A percentile compares a stretch with the other conserved stretches of the same genome.
These are phyloP conservation scores for Pachyseris speciosa DNA, from an alignment of 64 coral and sea anemone genomes.

Conservation along the genomic window DNA sequence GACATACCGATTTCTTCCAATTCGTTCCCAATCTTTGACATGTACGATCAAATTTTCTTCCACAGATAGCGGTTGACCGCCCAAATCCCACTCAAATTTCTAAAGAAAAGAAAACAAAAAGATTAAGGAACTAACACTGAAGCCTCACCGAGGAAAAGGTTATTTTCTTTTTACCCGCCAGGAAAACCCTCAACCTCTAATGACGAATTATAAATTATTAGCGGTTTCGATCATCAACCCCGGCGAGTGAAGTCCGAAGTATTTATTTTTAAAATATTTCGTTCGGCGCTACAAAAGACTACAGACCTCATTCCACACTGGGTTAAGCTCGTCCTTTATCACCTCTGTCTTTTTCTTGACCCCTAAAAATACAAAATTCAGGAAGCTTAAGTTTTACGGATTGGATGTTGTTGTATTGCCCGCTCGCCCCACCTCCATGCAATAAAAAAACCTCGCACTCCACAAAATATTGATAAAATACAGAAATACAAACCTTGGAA, in stretches of 20 bases:
- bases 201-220: slow-evolving; percentile 8
- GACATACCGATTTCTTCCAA: slow-evolving; percentile 89
- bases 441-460: neutral
- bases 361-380: slow-evolving; percentile 62
- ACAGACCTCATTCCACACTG: slow-evolving; percentile 93
- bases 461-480: neutral
- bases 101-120: slow-evolving; percentile 40
- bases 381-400: slow-evolving; percentile 4
- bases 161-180: neutral
- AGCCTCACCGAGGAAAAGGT: neutral
- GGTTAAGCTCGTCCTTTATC: slow-evolving; percentile 96
- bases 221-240: neutral
- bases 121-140: no score
- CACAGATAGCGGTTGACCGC: slow-evolving; percentile 63
- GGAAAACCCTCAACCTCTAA: slow-evolving; percentile 53
- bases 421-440: neutral
- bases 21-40: slow-evolving; percentile 99
- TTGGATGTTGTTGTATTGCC: neutral
- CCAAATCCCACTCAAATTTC: slow-evolving; percentile 99
- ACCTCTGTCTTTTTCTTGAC: slow-evolving; percentile 99
- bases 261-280: neutral
- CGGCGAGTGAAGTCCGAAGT: no score
- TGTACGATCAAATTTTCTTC: slow-evolving; percentile 82
- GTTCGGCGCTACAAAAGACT: neutral
- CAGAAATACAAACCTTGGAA: slow-evolving; percentile 86